These are phyloP conservation scores for Tachina grossa DNA, from an alignment of 2,888 invertebrate species.

Conservation along the genomic window DNA sequence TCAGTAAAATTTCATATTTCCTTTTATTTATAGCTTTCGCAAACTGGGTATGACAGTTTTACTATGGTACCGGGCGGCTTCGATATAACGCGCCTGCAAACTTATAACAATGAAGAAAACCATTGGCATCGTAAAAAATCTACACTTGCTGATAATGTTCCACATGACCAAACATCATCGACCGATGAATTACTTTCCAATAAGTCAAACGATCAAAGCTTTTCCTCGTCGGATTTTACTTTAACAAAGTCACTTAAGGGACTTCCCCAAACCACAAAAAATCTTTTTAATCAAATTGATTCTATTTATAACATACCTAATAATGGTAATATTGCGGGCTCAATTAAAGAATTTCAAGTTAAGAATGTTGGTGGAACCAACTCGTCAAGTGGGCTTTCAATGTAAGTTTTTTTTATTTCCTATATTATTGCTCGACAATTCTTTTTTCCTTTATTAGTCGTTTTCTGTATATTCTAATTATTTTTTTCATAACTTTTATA, in stretches of 20 bases:
- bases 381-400: conserved; percentile 48
- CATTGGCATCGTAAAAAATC: conserved; percentile 76
- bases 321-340: neutral
- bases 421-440: neutral
- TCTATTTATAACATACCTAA: conserved; percentile 56
- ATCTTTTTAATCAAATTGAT: conserved; percentile 47
- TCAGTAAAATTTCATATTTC: neutral
- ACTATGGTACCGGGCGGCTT: conserved; percentile 75
- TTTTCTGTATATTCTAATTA: conserved; percentile 1
- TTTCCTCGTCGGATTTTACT: conserved; percentile 57
- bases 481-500: conserved; percentile 12
- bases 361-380: neutral
- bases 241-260: conserved; percentile 48
- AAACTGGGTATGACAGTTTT: conserved; percentile 64
- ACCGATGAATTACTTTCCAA: conserved; percentile 54
- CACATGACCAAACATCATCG: conserved; percentile 61
- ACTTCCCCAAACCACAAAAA: conserved; percentile 54
- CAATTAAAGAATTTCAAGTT: conserved; percentile 8
- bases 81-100: conserved; percentile 73
- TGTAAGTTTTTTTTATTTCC: conserved; percentile 57
- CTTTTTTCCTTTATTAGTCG: neutral
- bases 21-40: conserved; percentile 46
- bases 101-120: conserved; percentile 72
- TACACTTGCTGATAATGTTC: conserved; percentile 72
- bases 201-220: conserved; percentile 54